phyloP scores from a whole-genome alignment of 1,140 invertebrate genomes.

The Tetramorium simillimum region DNA sequence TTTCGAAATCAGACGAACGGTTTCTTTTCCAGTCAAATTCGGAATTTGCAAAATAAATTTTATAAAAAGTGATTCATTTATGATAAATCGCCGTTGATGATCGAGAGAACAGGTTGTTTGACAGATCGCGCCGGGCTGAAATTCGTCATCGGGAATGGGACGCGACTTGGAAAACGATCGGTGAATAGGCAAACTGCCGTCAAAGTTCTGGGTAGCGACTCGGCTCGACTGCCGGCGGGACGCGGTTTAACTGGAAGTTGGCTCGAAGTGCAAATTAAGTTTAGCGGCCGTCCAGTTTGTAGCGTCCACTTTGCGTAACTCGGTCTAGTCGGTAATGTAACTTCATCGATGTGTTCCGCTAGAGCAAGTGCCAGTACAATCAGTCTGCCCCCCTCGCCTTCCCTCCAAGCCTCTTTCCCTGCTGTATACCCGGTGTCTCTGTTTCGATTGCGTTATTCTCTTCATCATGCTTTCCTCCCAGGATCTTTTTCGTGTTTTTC shows the following conservation, averaged over 20 bases:
- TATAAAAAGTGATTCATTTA: not conserved
- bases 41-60: not conserved
- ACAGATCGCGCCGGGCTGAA: conserved; percentile 39
- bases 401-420: conserved; percentile 25
- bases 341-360: conserved; percentile 85
- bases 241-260: conserved; percentile 83
- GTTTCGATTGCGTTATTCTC: conserved; percentile 63
- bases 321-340: conserved; percentile 84
- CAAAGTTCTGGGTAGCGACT: conserved; percentile 74
- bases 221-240: conserved; percentile 73
- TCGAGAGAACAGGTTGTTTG: not conserved
- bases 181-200: conserved; percentile 74
- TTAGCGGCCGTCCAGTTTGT: conserved; percentile 82
- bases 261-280: conserved; percentile 83
- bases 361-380: conserved; percentile 82
- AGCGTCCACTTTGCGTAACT: conserved; percentile 85
- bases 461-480: conserved; percentile 47
- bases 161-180: conserved; percentile 78
- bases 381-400: conserved; percentile 78
- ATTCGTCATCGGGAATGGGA: conserved; percentile 52
- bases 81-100: not conserved
- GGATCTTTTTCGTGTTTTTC: conserved; percentile 42
- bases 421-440: conserved; percentile 59
- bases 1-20: not conserved
- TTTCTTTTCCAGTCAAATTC: not conserved